A percentile compares a stretch with the other conserved stretches of the same genome.
Evolutionary conservation across 2,888 invertebrate genomes (phyloP).

Genomic region (Callimorpha dominula): DNA sequence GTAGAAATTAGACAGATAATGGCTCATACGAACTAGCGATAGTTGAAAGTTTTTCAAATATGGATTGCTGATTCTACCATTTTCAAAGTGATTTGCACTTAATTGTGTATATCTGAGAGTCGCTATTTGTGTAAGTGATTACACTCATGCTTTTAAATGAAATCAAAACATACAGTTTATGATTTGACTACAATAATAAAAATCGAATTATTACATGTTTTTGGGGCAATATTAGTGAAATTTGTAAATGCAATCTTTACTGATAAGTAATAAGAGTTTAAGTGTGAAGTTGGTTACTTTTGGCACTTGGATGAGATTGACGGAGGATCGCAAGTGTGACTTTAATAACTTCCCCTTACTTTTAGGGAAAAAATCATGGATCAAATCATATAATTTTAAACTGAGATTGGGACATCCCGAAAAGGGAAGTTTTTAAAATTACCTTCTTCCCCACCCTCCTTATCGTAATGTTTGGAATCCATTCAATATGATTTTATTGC

Average conservation of each 20-base stretch:
- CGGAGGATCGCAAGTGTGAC: background rate
- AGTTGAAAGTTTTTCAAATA: too few relatives aligned
- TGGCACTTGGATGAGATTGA: background rate
- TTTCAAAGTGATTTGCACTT: too few relatives aligned
- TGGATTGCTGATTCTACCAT: too few relatives aligned
- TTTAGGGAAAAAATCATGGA: background rate
- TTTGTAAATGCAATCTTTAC: background rate
- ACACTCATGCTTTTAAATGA: background rate
- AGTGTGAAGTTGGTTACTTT: background rate
- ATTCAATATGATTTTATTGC: too few relatives aligned
- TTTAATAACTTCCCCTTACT: background rate
- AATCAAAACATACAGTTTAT: background rate
- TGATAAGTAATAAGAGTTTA: background rate
- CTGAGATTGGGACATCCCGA: background rate
- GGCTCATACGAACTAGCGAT: too few relatives aligned
- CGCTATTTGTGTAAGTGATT: too few relatives aligned
- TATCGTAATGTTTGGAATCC: background rate
- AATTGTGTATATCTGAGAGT: too few relatives aligned
- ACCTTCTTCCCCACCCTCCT: background rate
- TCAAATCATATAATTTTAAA: background rate
- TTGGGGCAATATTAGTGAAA: background rate
- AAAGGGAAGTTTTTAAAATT: background rate
- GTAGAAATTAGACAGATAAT: too few relatives aligned
- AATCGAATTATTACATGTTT: background rate
- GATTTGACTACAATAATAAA: background rate